A percentile compares a stretch with the other conserved stretches of the same genome.
Conservation (phyloP, 2,888 invertebrate genomes). For the Salpingus planirostris region DNA sequence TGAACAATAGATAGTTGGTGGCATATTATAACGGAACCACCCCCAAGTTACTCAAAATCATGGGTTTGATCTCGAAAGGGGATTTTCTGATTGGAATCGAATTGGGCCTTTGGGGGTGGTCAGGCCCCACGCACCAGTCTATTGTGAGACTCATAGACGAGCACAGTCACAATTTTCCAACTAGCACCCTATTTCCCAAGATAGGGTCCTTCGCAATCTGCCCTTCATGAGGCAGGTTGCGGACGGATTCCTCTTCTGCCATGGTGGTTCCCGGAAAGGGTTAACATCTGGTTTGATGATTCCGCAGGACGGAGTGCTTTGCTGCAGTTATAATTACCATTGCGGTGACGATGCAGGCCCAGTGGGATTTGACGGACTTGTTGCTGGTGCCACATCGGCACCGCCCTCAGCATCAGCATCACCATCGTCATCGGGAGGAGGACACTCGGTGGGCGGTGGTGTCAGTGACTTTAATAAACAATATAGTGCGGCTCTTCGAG, state of each 20-base stretch:
- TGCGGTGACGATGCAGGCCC: constrained; percentile 39
- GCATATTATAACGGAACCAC: no score
- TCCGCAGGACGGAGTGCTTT: constrained; percentile 42
- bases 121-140: no score
- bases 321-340: constrained; percentile 43
- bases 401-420: constrained; percentile 3
- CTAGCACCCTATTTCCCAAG: constrained; percentile 9
- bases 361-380: constrained; percentile 39
- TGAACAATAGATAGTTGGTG: no score
- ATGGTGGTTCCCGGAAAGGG: no score
- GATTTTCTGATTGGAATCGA: no score
- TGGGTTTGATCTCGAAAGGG: no score
- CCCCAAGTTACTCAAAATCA: no score
- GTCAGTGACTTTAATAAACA: constrained; percentile 34
- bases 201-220: constrained; percentile 11
- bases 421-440: constrained; percentile 7
- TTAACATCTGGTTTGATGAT: constrained; percentile 4
- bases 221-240: constrained; percentile 9
- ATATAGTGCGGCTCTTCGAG: constrained; percentile 35
- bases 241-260: constrained; percentile 10
- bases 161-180: constrained; percentile 12
- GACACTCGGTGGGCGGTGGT: constrained; percentile 14
- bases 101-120: no score
- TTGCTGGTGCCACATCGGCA: constrained; percentile 28
- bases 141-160: constrained; percentile 12